Evolutionary conservation across 2,888 invertebrate genomes (phyloP), one percentile per base, ranked within the genome.

Genomic region (Papilio protenor): DNA sequence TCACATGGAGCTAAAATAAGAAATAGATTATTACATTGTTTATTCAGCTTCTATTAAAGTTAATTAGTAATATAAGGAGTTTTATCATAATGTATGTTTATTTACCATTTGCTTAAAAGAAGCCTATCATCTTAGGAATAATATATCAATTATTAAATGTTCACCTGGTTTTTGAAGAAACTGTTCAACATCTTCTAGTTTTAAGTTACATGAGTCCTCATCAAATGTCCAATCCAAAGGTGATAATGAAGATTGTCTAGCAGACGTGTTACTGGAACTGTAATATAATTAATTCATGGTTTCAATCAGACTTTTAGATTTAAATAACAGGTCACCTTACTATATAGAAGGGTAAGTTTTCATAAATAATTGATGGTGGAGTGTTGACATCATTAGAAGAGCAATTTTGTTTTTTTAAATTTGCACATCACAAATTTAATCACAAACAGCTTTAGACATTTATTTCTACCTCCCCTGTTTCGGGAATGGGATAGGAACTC

Each of bases 131-230:
- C 14, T 49, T 49, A 49, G 49, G 16, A 49, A 12, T 49, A 14
- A 40, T 40, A 8, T 49, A 16, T 16, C 6, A 52, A 18, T 52
- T 23, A 49, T 47, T n/a, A 40, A 70, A 52, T 45, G 79, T 79
- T 75, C 85, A 94, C 94, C 89, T 84, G 89, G 73, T 87, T 91
- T 94, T 79, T 93, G 93, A 59, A 94, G 81, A 77, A 94, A 94
- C 76, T 91, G 83, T 83, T 94, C 94, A 74, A 94, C 89, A 87
- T 94, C 94, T 85, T 94, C 94, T 71, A 89, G 86, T 47, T 90
- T 94, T 55, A 94, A 82, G 83, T 90, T 88, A 84, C 84, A 89
- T 73, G 89, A 83, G 6, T 93, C 92, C 83, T 91, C 88, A 76
- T 89, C 87, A 81, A 89, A 88, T 77, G 82, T 82, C 93, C 92